Percentiles rank a stretch among this genome's conserved stretches.
These are phyloP conservation scores for Microctonus brassicae DNA, from an alignment of 2,888 invertebrate species.

Conservation along the genomic window DNA sequence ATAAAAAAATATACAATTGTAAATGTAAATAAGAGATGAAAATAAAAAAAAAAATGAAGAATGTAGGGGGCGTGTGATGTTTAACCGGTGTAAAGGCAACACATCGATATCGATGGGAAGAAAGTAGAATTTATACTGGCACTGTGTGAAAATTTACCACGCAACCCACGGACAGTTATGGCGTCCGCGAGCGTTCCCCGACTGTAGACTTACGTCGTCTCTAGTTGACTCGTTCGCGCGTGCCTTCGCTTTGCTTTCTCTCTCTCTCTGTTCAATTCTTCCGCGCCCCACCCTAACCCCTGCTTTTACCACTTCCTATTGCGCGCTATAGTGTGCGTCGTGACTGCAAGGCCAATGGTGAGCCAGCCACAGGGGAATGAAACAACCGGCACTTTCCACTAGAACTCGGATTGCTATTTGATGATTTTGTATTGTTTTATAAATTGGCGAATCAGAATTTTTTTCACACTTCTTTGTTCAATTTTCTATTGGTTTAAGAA, in stretches of 20 bases:
- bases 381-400: conserved; percentile 13
- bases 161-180: conserved; percentile 24
- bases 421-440: too few species aligned
- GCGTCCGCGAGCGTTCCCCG: conserved; percentile 21
- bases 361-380: conserved; percentile 8
- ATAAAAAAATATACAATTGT: too few species aligned
- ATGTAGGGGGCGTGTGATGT: conserved; percentile 1
- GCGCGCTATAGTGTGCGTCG: background rate
- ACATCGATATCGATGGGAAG: conserved; percentile 24
- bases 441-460: too few species aligned
- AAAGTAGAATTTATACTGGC: background rate
- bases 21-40: too few species aligned
- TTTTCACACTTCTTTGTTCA: background rate
- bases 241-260: conserved; percentile 9
- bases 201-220: conserved; percentile 17
- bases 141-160: background rate
- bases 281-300: conserved; percentile 13
- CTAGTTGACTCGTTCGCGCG: conserved; percentile 13
- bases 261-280: conserved; percentile 11
- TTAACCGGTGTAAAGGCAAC: conserved; percentile 5
- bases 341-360: background rate
- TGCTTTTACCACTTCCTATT: background rate
- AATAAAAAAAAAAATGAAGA: background rate
- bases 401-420: background rate
- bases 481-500: too few species aligned